phyloP scores from a whole-genome alignment of 2,888 invertebrate genomes.

The Scaptomyza reducta region DNA sequence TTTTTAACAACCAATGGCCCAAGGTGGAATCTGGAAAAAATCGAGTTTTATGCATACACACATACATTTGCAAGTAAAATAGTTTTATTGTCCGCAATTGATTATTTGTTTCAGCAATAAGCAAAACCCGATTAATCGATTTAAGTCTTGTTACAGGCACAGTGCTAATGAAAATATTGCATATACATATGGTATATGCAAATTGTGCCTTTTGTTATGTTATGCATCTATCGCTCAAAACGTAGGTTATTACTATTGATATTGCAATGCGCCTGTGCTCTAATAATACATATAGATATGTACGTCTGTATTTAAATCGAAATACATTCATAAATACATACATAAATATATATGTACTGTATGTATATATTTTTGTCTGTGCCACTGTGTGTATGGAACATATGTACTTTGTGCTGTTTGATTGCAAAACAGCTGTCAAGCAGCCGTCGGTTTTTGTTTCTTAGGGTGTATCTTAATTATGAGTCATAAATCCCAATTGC shows the following conservation, averaged over 20 bases:
- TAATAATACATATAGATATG: slow-evolving; percentile 47
- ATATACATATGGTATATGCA: slow-evolving; percentile 12
- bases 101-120: slow-evolving; percentile 29
- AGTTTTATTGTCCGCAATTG: slow-evolving; percentile 31
- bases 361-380: slow-evolving; percentile 24
- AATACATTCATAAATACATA: slow-evolving; percentile 26
- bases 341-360: slow-evolving; percentile 30
- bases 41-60: not conserved
- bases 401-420: slow-evolving; percentile 53
- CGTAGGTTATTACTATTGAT: slow-evolving; percentile 53
- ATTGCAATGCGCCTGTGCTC: slow-evolving; percentile 63
- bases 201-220: slow-evolving; percentile 29
- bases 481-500: slow-evolving; percentile 73
- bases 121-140: slow-evolving; percentile 40
- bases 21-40: slow-evolving; percentile 58
- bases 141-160: slow-evolving; percentile 30
- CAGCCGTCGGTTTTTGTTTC: slow-evolving; percentile 48
- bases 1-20: slow-evolving; percentile 60
- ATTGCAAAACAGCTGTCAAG: slow-evolving; percentile 65
- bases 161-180: slow-evolving; percentile 17
- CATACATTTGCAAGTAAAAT: slow-evolving; percentile 14
- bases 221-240: slow-evolving; percentile 31
- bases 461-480: slow-evolving; percentile 69
- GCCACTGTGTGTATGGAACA: slow-evolving; percentile 15
- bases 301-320: slow-evolving; percentile 9